phyloP scores from a whole-genome alignment of 2,113 vertebrate species.

The Apodemus sylvaticus region DNA sequence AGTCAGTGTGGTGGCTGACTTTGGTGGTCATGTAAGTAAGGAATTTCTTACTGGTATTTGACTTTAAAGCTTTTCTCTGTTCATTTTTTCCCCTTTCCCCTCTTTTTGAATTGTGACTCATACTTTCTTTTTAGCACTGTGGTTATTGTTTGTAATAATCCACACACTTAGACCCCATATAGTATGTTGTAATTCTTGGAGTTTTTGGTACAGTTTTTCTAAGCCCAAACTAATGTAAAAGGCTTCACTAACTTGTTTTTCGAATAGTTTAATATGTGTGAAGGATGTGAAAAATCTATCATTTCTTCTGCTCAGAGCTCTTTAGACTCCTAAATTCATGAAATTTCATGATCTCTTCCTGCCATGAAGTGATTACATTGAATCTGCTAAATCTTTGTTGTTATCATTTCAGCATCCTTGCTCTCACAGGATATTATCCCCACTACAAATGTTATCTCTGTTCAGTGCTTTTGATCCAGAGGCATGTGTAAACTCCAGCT shows the following conservation, averaged over 20 bases:
- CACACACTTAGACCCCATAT: constrained; percentile 27
- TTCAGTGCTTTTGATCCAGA: background rate
- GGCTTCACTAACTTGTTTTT: constrained; percentile 7
- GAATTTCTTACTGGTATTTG: constrained; percentile 31
- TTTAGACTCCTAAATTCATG: constrained; percentile 10
- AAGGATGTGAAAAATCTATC: background rate
- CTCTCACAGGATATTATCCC: constrained; percentile 42
- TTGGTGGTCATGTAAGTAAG: constrained; percentile 45
- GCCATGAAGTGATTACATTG: constrained; percentile 3
- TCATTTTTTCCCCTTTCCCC: background rate
- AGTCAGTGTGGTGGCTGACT: background rate
- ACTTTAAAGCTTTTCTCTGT: constrained; percentile 48
- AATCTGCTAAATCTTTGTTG: constrained; percentile 36
- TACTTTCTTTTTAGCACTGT: constrained; percentile 61
- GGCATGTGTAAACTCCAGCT: background rate
- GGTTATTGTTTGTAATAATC: constrained; percentile 52
- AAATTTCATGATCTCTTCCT: constrained; percentile 40
- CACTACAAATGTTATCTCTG: background rate
- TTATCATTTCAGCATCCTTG: constrained; percentile 43
- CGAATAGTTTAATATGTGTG: constrained; percentile 10
- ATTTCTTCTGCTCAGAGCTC: constrained; percentile 47
- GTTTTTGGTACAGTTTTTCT: background rate
- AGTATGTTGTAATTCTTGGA: constrained; percentile 42
- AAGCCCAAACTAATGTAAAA: constrained; percentile 52
- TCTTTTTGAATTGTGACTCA: constrained; percentile 69